Evolutionary conservation across 30 jellyfish, hydroid and myxozoan genomes (phyloP).

Genomic region (Mastigias papua): DNA sequence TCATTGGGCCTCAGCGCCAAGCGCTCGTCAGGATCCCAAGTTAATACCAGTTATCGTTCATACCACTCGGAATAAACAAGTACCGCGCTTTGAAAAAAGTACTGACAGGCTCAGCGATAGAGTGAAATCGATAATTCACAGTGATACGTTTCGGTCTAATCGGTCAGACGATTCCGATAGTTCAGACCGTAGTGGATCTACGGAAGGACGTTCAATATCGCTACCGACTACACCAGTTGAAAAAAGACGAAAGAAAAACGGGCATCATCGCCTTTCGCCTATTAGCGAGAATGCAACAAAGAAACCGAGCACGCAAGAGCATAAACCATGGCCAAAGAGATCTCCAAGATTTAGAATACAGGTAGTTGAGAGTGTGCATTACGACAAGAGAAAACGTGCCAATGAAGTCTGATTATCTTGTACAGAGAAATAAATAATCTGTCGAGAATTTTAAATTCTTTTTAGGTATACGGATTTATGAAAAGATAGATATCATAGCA

Average conservation of each 20-base stretch:
- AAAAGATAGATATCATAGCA: too few relatives aligned
- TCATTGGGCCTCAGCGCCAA: constrained; percentile 8
- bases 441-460: too few relatives aligned
- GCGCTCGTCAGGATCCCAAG: constrained; percentile 47
- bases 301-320: constrained; percentile 17
- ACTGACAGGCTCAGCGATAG: constrained; percentile 1
- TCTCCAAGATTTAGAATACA: constrained; percentile 70
- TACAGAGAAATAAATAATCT: neutral
- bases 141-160: neutral
- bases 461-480: too few relatives aligned
- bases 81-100: constrained; percentile 56
- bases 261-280: constrained; percentile 71
- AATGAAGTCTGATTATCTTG: constrained; percentile 38
- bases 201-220: constrained; percentile 58
- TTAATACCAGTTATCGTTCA: constrained; percentile 76
- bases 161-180: constrained; percentile 80
- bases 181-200: constrained; percentile 69
- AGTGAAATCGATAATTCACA: neutral
- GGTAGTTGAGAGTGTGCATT: constrained; percentile 73
- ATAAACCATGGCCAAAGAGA: constrained; percentile 46
- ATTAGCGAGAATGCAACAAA: constrained; percentile 46
- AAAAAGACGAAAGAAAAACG: constrained; percentile 40
- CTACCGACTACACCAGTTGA: constrained; percentile 63
- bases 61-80: constrained; percentile 31
- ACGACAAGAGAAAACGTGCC: constrained; percentile 37